Base-by-base conservation (phyloP, 1,140 invertebrate species). In the Drosophila setifemur region DNA sequence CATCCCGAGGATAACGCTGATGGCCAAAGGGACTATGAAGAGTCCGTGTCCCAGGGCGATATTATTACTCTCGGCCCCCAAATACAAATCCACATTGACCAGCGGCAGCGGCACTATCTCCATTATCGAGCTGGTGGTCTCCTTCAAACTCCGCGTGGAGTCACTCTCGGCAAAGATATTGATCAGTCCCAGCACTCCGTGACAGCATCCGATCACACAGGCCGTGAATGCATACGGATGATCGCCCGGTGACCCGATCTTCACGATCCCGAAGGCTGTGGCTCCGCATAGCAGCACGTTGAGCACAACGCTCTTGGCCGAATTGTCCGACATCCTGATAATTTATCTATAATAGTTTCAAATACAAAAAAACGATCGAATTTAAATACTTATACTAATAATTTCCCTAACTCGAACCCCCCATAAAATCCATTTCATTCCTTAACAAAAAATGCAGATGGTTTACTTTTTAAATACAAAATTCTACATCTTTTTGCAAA, bases 181-280 rank as follows among this genome's bases (percentile, higher is more conserved):
- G 4, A 72, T 37, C 29, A 89, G 8, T 0, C 73, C 68, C 11
- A 70, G 1, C 1, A 86, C 2, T 0, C 88, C 88, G 37, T 88
- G 88, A n/a, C 73, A 82, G 23, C 88, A 75, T 0, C 78, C 83
- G n/a, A 89, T 26, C 4, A 81, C 14, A 14, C 88, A 88, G 9
- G 88, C 88, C 4, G 63, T 39, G 37, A 89, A 89, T 2, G 73
- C 83, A 33, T 69, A 89, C 0, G 88, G 88, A 47, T 89, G 70
- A 0, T 73, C 49, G 2, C 28, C 5, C 1, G 88, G 83, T 1
- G 33, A 33, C 0, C 39, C 31, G 8, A 76, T 44, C 11, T 54
- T 44, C 9, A 18, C 45, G 35, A 72, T 50, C 0, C 85, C 73
- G 40, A 69, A 88, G 2, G 76, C 79, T 5, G 73, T 71, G 14